These are phyloP conservation scores for Antheraea assamensis DNA, from an alignment of 2,888 invertebrate genomes.

Conservation along the genomic window DNA sequence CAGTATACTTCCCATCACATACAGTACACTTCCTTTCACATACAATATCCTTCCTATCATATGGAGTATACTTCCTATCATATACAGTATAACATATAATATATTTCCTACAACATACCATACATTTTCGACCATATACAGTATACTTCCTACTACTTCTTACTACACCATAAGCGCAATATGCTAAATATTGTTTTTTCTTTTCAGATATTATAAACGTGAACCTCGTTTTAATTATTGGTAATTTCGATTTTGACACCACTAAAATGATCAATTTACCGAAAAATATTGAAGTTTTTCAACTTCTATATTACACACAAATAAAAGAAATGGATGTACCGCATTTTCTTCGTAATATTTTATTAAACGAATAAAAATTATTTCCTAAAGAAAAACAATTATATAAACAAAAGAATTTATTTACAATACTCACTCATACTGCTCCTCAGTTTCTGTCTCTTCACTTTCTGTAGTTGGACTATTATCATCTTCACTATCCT, in stretches of 20 bases:
- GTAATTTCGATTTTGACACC: background rate
- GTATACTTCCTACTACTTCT: too few relatives aligned
- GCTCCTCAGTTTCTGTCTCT: slow-evolving; percentile 84
- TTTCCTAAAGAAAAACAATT: background rate
- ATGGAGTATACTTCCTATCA: too few relatives aligned
- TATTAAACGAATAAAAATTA: background rate
- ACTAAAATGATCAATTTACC: background rate
- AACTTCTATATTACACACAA: too few relatives aligned
- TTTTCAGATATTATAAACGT: background rate
- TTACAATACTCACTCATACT: slow-evolving; percentile 85
- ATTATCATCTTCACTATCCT: slow-evolving; percentile 68
- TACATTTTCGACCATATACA: background rate
- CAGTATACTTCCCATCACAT: too few relatives aligned
- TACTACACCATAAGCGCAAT: too few relatives aligned
- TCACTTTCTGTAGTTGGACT: slow-evolving; percentile 67
- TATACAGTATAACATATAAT: too few relatives aligned
- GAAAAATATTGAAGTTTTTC: too few relatives aligned
- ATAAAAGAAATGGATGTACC: too few relatives aligned
- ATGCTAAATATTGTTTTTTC: too few relatives aligned
- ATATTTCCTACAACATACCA: too few relatives aligned
- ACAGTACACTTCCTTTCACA: background rate
- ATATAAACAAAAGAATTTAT: background rate
- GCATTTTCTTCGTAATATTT: background rate
- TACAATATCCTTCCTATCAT: background rate
- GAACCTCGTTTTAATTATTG: background rate